Evolutionary conservation across 2,888 invertebrate genomes (phyloP).

Genomic region (Tachystola acroxantha): DNA sequence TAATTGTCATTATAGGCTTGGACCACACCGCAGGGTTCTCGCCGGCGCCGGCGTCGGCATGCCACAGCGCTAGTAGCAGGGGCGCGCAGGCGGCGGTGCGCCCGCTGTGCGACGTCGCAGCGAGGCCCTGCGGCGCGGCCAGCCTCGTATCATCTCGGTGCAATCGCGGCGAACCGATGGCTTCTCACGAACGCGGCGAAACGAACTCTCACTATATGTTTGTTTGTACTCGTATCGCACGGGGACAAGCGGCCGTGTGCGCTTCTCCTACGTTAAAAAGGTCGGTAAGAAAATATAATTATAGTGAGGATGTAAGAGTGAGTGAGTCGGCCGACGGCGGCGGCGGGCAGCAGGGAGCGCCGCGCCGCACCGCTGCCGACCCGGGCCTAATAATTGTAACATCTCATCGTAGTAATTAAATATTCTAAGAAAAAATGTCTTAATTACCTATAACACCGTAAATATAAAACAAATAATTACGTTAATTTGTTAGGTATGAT

Average conservation of each 20-base stretch:
- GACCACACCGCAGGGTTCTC: slow-evolving; percentile 6
- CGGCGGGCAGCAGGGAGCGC: slow-evolving; percentile 34
- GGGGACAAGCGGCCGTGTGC: slow-evolving; percentile 73
- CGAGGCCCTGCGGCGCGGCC: slow-evolving; percentile 3
- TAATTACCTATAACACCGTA: slow-evolving; percentile 78
- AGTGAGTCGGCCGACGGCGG: slow-evolving; percentile 66
- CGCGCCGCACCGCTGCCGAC: slow-evolving; percentile 48
- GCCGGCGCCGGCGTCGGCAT: not conserved
- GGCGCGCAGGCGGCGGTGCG: not conserved
- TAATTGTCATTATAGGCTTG: slow-evolving; percentile 45
- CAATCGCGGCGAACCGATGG: slow-evolving; percentile 75
- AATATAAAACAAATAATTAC: slow-evolving; percentile 78
- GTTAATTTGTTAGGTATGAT: slow-evolving; percentile 78
- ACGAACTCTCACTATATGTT: slow-evolving; percentile 66
- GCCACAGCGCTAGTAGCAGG: not conserved
- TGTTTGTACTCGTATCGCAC: slow-evolving; percentile 70
- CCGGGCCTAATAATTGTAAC: slow-evolving; percentile 71
- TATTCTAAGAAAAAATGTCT: slow-evolving; percentile 78
- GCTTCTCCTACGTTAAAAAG: slow-evolving; percentile 73
- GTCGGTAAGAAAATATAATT: slow-evolving; percentile 76
- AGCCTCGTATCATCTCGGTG: slow-evolving; percentile 53
- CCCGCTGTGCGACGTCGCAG: not conserved
- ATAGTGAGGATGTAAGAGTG: slow-evolving; percentile 75
- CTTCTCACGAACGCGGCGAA: slow-evolving; percentile 73
- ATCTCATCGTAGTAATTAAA: slow-evolving; percentile 76